phyloP scores from a whole-genome alignment of 2,797 vertebrate genomes.

The Molossus molossus region DNA sequence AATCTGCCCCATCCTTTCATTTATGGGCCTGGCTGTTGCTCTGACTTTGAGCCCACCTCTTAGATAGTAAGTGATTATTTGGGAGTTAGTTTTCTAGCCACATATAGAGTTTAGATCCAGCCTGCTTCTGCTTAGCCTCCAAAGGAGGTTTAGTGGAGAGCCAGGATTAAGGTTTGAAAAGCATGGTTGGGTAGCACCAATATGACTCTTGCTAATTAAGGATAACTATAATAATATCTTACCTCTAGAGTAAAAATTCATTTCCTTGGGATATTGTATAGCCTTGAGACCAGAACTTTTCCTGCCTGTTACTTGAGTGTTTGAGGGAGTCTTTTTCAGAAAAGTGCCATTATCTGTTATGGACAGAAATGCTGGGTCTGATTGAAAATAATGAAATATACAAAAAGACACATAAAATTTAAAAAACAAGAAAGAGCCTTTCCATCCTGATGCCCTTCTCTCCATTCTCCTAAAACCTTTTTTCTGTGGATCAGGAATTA shows the following conservation, averaged over 20 bases:
- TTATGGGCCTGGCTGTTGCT: constrained; percentile 52
- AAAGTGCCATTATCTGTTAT: constrained; percentile 73
- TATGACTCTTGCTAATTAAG: constrained; percentile 45
- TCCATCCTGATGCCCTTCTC: constrained; percentile 87
- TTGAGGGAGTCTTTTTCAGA: constrained; percentile 74
- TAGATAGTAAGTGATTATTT: constrained; percentile 56
- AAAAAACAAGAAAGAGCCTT: constrained; percentile 82
- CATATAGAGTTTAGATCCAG: constrained; percentile 33
- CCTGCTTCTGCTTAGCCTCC: constrained; percentile 67
- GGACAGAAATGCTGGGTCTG: constrained; percentile 80
- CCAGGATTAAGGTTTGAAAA: constrained; percentile 44
- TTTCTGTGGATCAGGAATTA: constrained; percentile 75
- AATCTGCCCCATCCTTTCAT: constrained; percentile 41
- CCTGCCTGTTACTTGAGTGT: constrained; percentile 75
- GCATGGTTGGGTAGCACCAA: constrained; percentile 8
- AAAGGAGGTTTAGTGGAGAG: constrained; percentile 66
- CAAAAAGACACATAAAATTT: constrained; percentile 65
- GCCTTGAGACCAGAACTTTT: constrained; percentile 72
- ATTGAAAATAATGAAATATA: constrained; percentile 78
- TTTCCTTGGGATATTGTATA: constrained; percentile 50
- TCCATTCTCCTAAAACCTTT: constrained; percentile 79
- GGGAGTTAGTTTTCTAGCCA: constrained; percentile 68
- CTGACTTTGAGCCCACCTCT: not conserved
- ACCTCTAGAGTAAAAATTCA: constrained; percentile 57
- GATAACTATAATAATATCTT: constrained; percentile 52